Conservation (phyloP, 2,113 vertebrate genomes). For the Grammomys surdaster region DNA sequence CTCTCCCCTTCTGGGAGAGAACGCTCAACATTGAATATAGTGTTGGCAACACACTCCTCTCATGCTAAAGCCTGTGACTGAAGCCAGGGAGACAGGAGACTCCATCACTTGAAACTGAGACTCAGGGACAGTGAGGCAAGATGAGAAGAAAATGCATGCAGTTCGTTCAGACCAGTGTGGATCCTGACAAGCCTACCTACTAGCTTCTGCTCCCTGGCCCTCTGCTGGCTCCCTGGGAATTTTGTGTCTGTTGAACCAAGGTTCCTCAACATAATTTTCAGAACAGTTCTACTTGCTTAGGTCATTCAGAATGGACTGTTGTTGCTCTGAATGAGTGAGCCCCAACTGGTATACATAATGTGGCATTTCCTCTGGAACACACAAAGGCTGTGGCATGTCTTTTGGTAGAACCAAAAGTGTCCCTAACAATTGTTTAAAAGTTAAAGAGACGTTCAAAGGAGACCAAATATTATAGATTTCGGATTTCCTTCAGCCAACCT, state of each 20-base stretch:
- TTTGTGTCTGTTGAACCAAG: background rate
- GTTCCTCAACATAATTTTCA: background rate
- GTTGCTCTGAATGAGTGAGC: background rate
- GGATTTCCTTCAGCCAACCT: background rate
- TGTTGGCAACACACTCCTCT: background rate
- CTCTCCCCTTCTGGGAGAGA: background rate
- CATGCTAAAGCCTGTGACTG: background rate
- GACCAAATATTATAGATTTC: background rate
- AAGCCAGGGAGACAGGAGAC: background rate
- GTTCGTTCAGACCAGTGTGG: background rate
- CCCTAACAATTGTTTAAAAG: background rate
- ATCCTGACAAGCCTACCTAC: too few relatives aligned
- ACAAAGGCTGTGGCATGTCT: background rate
- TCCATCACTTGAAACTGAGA: background rate
- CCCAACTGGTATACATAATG: background rate
- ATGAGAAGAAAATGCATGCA: background rate
- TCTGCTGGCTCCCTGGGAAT: background rate
- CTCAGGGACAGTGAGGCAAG: background rate
- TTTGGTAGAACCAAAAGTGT: background rate
- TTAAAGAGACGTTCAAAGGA: background rate
- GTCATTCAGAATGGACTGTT: background rate
- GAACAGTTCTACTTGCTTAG: background rate
- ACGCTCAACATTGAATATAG: accelerated
- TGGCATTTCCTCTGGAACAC: background rate
- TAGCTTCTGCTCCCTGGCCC: background rate